phyloP scores from a whole-genome alignment of 2,113 vertebrate genomes.

The Hippocampus abdominalis region DNA sequence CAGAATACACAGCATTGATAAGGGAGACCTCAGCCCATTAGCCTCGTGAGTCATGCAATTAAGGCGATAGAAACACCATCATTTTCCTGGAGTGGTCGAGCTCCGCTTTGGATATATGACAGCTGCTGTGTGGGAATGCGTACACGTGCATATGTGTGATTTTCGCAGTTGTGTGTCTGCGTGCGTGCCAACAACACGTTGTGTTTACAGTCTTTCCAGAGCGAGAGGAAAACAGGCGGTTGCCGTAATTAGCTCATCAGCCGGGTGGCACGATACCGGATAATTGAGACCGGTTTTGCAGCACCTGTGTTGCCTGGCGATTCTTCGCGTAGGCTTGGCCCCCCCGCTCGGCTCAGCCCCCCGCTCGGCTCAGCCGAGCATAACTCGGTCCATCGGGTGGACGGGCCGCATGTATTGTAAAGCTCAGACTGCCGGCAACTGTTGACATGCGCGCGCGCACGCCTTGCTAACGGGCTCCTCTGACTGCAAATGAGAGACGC shows the following conservation, averaged over 20 bases:
- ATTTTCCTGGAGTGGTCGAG: constrained; percentile 57
- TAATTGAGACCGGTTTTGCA: constrained; percentile 70
- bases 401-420: constrained; percentile 37
- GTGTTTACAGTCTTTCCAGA: constrained; percentile 69
- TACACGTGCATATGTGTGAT: constrained; percentile 36
- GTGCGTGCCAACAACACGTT: constrained; percentile 55
- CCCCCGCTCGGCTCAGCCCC: constrained; percentile 11
- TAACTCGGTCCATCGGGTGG: constrained; percentile 40
- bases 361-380: constrained; percentile 39
- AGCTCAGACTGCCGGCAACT: constrained; percentile 57
- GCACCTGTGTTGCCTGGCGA: constrained; percentile 58
- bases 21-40: too few species aligned
- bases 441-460: constrained; percentile 37
- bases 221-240: constrained; percentile 71
- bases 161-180: constrained; percentile 28
- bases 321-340: constrained; percentile 20
- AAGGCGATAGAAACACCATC: constrained; percentile 49
- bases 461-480: constrained; percentile 33
- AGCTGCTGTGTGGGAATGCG: constrained; percentile 56
- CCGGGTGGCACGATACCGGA: constrained; percentile 73
- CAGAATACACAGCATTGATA: too few species aligned
- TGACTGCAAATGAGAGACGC: constrained; percentile 61
- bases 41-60: constrained; percentile 46
- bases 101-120: constrained; percentile 54
- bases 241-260: constrained; percentile 76